Percentiles rank a stretch among this genome's conserved stretches.
Conservation (phyloP, 2,888 invertebrate genomes). For the Coelopa pilipes region DNA sequence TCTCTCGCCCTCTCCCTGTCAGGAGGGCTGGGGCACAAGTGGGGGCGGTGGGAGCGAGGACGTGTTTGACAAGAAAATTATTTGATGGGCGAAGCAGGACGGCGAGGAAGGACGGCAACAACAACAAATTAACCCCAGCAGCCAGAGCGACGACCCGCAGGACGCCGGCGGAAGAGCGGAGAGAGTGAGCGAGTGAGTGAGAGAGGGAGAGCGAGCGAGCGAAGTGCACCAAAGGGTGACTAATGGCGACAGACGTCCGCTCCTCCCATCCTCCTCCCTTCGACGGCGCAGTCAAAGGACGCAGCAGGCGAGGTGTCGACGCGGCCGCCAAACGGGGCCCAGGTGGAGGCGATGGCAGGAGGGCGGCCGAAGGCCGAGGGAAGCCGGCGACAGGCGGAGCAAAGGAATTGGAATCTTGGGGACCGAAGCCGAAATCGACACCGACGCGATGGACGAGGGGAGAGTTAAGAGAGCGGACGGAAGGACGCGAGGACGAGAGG, state of each 20-base stretch:
- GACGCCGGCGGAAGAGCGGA: not conserved
- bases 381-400: not conserved
- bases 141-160: not conserved
- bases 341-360: not conserved
- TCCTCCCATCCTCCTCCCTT: not conserved
- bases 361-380: no score
- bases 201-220: not conserved
- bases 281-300: not conserved
- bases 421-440: not conserved
- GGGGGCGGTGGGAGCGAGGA: not conserved
- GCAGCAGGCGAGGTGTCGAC: constrained; percentile 21
- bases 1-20: not conserved
- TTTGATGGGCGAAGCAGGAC: not conserved
- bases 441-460: not conserved
- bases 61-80: constrained; percentile 19
- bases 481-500: not conserved
- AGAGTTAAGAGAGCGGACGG: constrained; percentile 4
- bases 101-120: not conserved
- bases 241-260: constrained; percentile 21
- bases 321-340: constrained; percentile 14
- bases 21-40: not conserved
- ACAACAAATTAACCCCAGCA: not conserved
- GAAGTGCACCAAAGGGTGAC: constrained; percentile 11
- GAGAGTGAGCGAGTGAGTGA: not conserved
- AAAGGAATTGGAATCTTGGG: not conserved